Percentiles rank a stretch among this genome's conserved stretches.
phyloP scores from a whole-genome alignment of 2,888 invertebrate genomes.

The Mythimna ferrago region DNA sequence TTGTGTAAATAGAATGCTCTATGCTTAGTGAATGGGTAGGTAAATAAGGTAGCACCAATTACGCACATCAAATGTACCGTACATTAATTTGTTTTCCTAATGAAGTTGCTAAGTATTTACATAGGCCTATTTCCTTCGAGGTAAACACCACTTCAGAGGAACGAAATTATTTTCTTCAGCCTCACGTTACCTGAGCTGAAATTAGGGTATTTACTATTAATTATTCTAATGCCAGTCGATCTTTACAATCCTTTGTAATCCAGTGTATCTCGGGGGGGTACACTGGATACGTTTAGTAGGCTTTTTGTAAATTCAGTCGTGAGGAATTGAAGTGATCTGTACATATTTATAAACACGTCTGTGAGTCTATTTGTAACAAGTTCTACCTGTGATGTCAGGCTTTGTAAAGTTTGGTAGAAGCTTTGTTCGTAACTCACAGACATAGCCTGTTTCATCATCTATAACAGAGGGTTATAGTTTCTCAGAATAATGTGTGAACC shows the following conservation, averaged over 20 bases:
- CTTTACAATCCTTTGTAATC: conserved; percentile 57
- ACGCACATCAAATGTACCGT: conserved; percentile 69
- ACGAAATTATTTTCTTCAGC: conserved; percentile 63
- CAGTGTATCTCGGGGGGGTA: conserved; percentile 20
- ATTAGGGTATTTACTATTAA: conserved; percentile 65
- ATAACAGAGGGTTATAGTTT: neutral
- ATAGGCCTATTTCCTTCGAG: conserved; percentile 58
- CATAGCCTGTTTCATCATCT: neutral
- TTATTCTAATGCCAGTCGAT: conserved; percentile 61
- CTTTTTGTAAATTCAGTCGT: conserved; percentile 21
- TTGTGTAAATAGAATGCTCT: conserved; percentile 50
- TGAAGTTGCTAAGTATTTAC: conserved; percentile 68
- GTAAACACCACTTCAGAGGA: conserved; percentile 58
- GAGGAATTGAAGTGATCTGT: neutral
- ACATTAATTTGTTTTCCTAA: conserved; percentile 70
- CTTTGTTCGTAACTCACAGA: conserved; percentile 14
- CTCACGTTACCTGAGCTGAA: conserved; percentile 56
- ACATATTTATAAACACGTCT: conserved; percentile 10
- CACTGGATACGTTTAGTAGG: conserved; percentile 2
- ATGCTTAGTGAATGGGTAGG: conserved; percentile 41
- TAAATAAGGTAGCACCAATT: conserved; percentile 56
- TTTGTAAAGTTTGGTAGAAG: conserved; percentile 2
- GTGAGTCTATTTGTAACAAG: neutral
- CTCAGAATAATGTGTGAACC: neutral
- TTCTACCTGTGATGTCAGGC: neutral